phyloP scores from a whole-genome alignment of 2,113 vertebrate species.

The Polypterus bichir region DNA sequence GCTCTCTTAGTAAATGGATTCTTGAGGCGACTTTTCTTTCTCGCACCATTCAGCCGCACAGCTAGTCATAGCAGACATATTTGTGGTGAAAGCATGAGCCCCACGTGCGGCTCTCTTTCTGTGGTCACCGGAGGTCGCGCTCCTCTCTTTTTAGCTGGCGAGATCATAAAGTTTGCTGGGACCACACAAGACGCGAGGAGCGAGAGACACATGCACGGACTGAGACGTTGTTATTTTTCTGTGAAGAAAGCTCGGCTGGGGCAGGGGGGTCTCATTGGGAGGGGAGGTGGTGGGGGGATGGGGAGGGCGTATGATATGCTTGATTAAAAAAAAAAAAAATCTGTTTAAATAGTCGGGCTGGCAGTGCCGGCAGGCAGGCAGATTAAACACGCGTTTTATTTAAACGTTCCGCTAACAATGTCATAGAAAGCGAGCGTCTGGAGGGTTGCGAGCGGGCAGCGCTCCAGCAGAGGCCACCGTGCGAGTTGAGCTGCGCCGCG shows the following conservation, averaged over 20 bases:
- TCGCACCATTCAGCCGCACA: slow-evolving; percentile 72
- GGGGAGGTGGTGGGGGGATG: no score
- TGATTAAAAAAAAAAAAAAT: no score
- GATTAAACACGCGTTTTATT: no score
- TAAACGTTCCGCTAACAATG: no score
- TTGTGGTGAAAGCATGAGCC: slow-evolving; percentile 99
- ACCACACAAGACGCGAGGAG: slow-evolving; percentile 94
- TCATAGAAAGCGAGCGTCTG: no score
- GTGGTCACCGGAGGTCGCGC: slow-evolving; percentile 98
- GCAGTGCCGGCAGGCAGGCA: no score
- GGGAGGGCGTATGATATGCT: no score
- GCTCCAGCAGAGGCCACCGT: no score
- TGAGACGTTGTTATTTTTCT: slow-evolving; percentile 77
- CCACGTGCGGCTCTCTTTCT: slow-evolving; percentile 99
- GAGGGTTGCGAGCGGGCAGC: no score
- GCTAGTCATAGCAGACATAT: slow-evolving; percentile 98
- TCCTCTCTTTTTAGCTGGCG: slow-evolving; percentile 99
- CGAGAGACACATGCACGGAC: slow-evolving; percentile 67
- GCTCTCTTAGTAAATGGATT: slow-evolving; percentile 68
- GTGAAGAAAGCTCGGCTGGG: slow-evolving; percentile 47
- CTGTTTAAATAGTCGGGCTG: no score
- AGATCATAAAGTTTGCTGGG: slow-evolving; percentile 98
- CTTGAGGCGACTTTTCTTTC: slow-evolving; percentile 73
- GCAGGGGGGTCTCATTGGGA: no score
- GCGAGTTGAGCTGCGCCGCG: no score